A percentile compares a stretch with the other conserved stretches of the same genome.
Conservation (phyloP, 2,888 invertebrate genomes). For the Rapana venosa region DNA sequence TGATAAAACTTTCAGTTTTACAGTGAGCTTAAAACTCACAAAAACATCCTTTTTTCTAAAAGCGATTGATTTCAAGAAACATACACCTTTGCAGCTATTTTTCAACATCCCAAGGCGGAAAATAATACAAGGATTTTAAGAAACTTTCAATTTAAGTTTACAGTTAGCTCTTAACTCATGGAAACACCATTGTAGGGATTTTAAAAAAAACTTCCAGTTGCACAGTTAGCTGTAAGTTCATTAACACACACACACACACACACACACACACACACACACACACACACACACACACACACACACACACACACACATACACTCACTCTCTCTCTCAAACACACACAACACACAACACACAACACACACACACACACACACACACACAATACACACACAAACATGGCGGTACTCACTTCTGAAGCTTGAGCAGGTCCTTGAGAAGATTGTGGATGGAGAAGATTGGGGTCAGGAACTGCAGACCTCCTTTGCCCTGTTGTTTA, state of each 20-base stretch:
- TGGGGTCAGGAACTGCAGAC: slow-evolving; percentile 41
- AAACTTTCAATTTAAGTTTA: too few species aligned
- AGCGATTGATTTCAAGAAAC: too few species aligned
- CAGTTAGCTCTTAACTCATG: too few species aligned
- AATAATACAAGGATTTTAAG: too few species aligned
- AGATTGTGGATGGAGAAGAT: slow-evolving; percentile 47
- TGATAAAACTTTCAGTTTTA: too few species aligned
- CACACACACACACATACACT: background rate
- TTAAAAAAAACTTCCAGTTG: too few species aligned
- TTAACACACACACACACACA: background rate
- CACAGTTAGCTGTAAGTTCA: background rate
- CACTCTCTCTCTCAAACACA: background rate
- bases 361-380: background rate
- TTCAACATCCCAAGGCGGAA: too few species aligned
- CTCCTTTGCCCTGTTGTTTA: slow-evolving; percentile 45
- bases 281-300: background rate
- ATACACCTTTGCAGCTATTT: too few species aligned
- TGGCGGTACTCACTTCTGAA: slow-evolving; percentile 48
- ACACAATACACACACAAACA: background rate
- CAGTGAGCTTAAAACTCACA: too few species aligned
- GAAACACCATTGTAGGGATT: too few species aligned
- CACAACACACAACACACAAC: background rate
- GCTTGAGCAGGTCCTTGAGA: slow-evolving; percentile 49
- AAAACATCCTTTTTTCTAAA: too few species aligned
- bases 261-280: background rate